Evolutionary conservation across 2,888 invertebrate species (phyloP).

Genomic region (Drosophila subsilvestris): DNA sequence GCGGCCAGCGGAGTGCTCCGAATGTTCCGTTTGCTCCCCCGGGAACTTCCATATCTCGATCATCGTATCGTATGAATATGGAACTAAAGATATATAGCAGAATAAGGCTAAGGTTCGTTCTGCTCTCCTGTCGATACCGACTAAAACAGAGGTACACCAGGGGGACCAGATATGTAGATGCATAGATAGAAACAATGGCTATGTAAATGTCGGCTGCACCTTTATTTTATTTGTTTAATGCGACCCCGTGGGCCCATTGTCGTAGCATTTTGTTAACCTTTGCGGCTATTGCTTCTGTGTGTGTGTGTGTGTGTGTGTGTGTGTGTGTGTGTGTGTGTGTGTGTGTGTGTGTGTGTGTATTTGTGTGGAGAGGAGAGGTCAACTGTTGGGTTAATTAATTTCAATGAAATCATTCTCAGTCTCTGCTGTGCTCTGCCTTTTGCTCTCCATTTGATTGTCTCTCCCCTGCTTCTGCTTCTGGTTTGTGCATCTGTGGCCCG

Average conservation of each 20-base stretch:
- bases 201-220: constrained; percentile 29
- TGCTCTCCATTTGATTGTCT: constrained; percentile 7
- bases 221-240: constrained; percentile 32
- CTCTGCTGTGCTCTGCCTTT: constrained; percentile 8
- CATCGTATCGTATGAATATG: too few relatives aligned
- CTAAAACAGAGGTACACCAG: constrained; percentile 21
- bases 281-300: constrained; percentile 1
- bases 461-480: constrained; percentile 6
- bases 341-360: not conserved
- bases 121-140: constrained; percentile 15
- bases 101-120: not conserved
- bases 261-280: constrained; percentile 50
- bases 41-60: not conserved
- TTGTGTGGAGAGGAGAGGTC: constrained; percentile 48
- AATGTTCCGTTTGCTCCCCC: not conserved
- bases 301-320: not conserved
- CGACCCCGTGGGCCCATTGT: constrained; percentile 43
- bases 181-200: not conserved
- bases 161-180: constrained; percentile 2
- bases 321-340: not conserved
- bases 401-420: constrained; percentile 70
- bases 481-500: constrained; percentile 6
- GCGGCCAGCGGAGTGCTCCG: not conserved
- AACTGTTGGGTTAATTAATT: constrained; percentile 70
- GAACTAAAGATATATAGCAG: too few relatives aligned